phyloP scores from a whole-genome alignment of 2,888 invertebrate genomes.

The Drosophila mettleri region DNA sequence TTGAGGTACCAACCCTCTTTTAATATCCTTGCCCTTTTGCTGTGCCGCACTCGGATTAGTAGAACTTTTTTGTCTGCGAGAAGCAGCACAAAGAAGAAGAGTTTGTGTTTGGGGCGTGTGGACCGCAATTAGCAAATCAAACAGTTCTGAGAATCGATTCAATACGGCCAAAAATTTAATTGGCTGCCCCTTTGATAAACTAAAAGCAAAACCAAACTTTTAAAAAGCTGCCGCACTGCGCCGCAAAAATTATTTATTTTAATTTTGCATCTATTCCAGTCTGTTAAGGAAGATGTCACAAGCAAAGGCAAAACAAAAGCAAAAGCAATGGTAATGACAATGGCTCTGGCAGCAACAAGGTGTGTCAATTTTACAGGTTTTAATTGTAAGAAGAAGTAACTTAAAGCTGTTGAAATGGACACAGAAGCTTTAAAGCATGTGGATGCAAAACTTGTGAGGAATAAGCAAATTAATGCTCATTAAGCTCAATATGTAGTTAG shows the following conservation, averaged over 20 bases:
- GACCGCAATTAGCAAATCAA: constrained; percentile 80
- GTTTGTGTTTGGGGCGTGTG: constrained; percentile 48
- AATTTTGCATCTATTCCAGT: constrained; percentile 21
- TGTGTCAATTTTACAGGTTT: constrained; percentile 82
- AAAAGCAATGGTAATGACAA: constrained; percentile 10
- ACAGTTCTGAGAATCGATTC: constrained; percentile 81
- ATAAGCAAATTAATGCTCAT: too few species aligned
- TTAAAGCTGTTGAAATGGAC: constrained; percentile 25
- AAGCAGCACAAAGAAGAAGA: neutral
- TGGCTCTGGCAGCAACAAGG: constrained; percentile 41
- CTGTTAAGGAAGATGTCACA: constrained; percentile 63
- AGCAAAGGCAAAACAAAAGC: constrained; percentile 35
- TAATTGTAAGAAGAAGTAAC: constrained; percentile 57
- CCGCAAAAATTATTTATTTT: constrained; percentile 59
- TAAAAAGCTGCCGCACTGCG: constrained; percentile 37
- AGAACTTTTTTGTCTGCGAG: constrained; percentile 61
- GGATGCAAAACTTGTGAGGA: constrained; percentile 23
- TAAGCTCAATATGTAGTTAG: too few species aligned
- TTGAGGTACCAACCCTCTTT: constrained; percentile 8
- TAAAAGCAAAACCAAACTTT: constrained; percentile 30
- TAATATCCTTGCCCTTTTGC: constrained; percentile 52
- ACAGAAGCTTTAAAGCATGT: constrained; percentile 31
- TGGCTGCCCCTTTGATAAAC: constrained; percentile 51
- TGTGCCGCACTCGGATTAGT: constrained; percentile 64
- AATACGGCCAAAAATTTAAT: constrained; percentile 71